Evolutionary conservation across 2,797 vertebrate species (phyloP).

Genomic region (Anniella stebbinsi): DNA sequence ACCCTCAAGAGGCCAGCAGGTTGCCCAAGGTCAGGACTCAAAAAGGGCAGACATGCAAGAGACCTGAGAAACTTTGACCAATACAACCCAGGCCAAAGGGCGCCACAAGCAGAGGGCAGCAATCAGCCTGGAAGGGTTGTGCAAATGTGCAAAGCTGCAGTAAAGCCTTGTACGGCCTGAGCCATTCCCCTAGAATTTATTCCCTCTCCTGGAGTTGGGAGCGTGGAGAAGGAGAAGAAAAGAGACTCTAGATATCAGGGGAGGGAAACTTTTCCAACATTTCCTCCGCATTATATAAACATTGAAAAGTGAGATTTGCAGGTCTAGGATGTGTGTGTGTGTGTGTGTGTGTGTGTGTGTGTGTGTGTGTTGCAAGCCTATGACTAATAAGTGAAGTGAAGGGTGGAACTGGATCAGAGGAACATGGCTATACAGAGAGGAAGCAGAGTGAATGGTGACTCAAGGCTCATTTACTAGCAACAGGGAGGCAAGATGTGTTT

Average conservation of each 20-base stretch:
- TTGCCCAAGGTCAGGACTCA: not conserved
- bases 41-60: not conserved
- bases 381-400: slow-evolving; percentile 25
- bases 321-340: not conserved
- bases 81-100: not conserved
- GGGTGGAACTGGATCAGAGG: not conserved
- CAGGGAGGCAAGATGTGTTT: slow-evolving; percentile 13
- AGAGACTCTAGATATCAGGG: not conserved
- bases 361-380: not conserved
- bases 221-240: not conserved
- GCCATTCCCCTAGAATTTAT: not conserved
- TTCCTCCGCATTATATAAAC: slow-evolving; percentile 5
- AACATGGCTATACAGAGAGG: slow-evolving; percentile 2
- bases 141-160: not conserved
- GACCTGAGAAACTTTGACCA: not conserved
- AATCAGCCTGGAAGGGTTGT: not conserved
- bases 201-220: not conserved
- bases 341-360: not conserved
- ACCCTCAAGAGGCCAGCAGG: not conserved
- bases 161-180: not conserved
- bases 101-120: not conserved
- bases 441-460: slow-evolving; percentile 11
- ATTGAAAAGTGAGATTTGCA: slow-evolving; percentile 11
- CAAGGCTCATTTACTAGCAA: slow-evolving; percentile 28
- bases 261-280: not conserved